Base-by-base conservation (phyloP, 2,113 vertebrate species). In the Myodes glareolus region DNA sequence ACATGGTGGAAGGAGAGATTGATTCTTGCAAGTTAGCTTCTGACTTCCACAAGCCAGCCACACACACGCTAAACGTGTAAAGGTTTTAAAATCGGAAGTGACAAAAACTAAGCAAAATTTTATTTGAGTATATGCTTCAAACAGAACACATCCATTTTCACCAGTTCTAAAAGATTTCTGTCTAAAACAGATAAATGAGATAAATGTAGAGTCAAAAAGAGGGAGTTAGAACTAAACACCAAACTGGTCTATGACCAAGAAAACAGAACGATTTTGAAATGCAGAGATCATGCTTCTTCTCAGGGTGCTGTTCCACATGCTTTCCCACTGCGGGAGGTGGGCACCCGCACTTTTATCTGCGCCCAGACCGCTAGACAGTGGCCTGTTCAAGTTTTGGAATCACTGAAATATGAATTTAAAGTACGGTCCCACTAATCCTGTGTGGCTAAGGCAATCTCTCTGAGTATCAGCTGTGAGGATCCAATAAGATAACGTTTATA, bases 281-380 rank as follows among this genome's bases (percentile, higher is more conserved):
- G 92, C 75, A 96, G 88, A 94, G 91, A 85, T 85, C 27, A 84
- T 17, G 39, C 65, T 93, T 94, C 86, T 88, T 96, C n/a, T 50
- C 75, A 80, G 87, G 92, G 58, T 80, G 61, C 39, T 72, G 52
- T 42, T 82, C 29, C 7, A 72, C n/a, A 88, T 29, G 72, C 33
- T 75, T 90, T 91, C 52, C 33, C 42, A 77, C 19, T 81, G 8
- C 61, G 23, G 94, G 50, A 68, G 58, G 58, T 58, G 19, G 58
- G 58, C 36, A 70, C 47, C 77, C 58, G 29, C 25, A 85, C 25
- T 42, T 39, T 58, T 55, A 70, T 36, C 39, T 75, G 92, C 77
- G 52, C 47, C 82, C 77, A 75, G 6, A 61, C 76, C 91, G n/a
- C 27, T 36, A 4, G 4, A 61, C 2, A 11, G 5, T 58, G 58